phyloP scores from a whole-genome alignment of 2,888 invertebrate genomes.

The Lepidochrysops patricia region DNA sequence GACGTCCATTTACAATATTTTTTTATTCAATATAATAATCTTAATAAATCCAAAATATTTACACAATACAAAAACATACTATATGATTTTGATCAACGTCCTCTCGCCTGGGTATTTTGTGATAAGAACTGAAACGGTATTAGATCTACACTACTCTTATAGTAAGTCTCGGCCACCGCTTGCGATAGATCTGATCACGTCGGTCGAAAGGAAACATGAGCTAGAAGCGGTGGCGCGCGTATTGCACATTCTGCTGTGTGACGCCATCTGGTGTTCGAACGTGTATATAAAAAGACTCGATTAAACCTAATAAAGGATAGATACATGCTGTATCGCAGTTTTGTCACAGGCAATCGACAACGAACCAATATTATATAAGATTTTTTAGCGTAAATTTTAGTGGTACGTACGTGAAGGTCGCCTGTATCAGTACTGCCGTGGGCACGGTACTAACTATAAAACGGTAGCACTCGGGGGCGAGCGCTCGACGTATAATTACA shows the following conservation, averaged over 20 bases:
- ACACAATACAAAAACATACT: constrained; percentile 75
- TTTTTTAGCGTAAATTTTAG: background rate
- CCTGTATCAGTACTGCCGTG: background rate
- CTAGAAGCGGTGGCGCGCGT: constrained; percentile 10
- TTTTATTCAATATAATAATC: constrained; percentile 76
- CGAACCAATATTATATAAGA: background rate
- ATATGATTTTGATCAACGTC: constrained; percentile 60
- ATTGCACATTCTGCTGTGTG: constrained; percentile 21
- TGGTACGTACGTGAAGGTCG: background rate
- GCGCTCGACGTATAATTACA: constrained; percentile 4
- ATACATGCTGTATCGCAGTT: background rate
- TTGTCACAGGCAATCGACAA: background rate
- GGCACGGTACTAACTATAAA: background rate
- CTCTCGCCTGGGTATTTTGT: constrained; percentile 37
- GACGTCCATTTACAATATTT: constrained; percentile 66
- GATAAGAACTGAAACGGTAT: constrained; percentile 25
- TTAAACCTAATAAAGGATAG: constrained; percentile 4
- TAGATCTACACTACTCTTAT: constrained; percentile 29
- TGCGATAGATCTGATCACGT: constrained; percentile 13
- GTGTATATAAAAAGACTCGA: background rate
- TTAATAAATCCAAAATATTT: constrained; percentile 76
- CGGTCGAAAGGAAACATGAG: background rate
- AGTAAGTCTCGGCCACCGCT: constrained; percentile 28
- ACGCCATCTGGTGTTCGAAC: constrained; percentile 11
- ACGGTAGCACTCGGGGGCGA: background rate